Base-by-base conservation (phyloP, 2,888 invertebrate genomes). In the Cephus pulcher region DNA sequence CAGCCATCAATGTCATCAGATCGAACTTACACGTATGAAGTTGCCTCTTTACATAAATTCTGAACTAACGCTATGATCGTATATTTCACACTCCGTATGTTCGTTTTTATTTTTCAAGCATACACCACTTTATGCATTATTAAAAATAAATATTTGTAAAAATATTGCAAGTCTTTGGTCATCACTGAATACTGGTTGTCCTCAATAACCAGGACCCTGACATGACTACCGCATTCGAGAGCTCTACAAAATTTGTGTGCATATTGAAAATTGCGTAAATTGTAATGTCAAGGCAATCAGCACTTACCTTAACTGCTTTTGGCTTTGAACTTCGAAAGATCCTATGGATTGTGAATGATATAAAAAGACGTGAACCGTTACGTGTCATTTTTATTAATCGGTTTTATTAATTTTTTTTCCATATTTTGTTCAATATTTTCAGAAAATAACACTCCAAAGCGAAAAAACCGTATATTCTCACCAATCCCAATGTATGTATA, bases 371-470 rank as follows among this genome's bases (percentile, higher is more conserved):
- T 56, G 35, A 74, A 23, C 35, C 78, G 75, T 75, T 77, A 79
- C 79, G 81, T 82, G 84, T 84, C 82, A 82, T 89, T 90, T 89
- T 89, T 89, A 89, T 88, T 90, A 87, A 89, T 91, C 89, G 86
- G 85, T 90, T 90, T 90, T 89, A 89, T 89, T 90, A 86, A 88
- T 89, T 90, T 89, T 90, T 88, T 88, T 90, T 91, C 90, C 90
- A 91, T 90, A 91, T 91, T 91, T 91, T 91, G 89, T 91, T 91
- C 90, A 91, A 91, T 91, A 91, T 91, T 91, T 91, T 91, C 91
- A 91, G 91, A 91, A 91, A 91, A 91, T 91, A 91, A 91, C 91
- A 91, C 91, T 91, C 91, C 91, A 91, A 91, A 91, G 91, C 91
- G 91, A 91, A 91, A 91, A 91, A 91, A 91, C 90, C 89, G 89